phyloP scores from a whole-genome alignment of 2,113 vertebrate species.

The Limanda limanda region DNA sequence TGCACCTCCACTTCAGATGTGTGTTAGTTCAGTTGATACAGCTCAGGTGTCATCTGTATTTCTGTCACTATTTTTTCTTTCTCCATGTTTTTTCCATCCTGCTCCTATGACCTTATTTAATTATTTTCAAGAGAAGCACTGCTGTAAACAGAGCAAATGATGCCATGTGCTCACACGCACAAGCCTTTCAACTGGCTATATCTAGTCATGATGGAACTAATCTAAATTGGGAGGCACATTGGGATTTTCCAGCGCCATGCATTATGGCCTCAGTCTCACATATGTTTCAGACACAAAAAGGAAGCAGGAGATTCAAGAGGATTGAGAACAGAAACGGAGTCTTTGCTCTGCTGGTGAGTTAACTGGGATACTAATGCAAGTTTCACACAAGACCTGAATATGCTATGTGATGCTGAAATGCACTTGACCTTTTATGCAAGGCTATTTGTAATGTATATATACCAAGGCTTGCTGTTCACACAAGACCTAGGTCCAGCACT shows the following conservation, averaged over 20 bases:
- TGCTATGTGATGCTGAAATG: constrained; percentile 4
- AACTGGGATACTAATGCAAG: constrained; percentile 26
- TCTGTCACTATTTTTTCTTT: constrained; percentile 36
- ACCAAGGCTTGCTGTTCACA: neutral
- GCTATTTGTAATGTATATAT: constrained; percentile 15
- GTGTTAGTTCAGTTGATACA: constrained; percentile 10
- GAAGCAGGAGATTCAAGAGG: constrained; percentile 89
- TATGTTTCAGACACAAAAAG: constrained; percentile 89
- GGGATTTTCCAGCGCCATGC: constrained; percentile 47
- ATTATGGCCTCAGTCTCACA: constrained; percentile 77
- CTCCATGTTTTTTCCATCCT: constrained; percentile 43
- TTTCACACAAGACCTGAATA: constrained; percentile 27
- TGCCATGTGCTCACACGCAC: constrained; percentile 11
- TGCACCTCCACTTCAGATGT: constrained; percentile 32
- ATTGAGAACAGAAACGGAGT: constrained; percentile 90
- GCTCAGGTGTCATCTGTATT: constrained; percentile 33
- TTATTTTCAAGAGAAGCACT: neutral
- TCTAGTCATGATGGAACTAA: constrained; percentile 8
- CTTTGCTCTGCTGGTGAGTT: constrained; percentile 88
- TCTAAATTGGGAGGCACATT: constrained; percentile 33
- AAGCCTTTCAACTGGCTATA: neutral
- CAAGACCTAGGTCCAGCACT: neutral
- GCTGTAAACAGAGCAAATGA: constrained; percentile 10
- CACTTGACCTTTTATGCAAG: constrained; percentile 18
- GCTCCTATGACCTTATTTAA: constrained; percentile 32